Conservation (phyloP, 1,140 invertebrate genomes). For the Episyrphus balteatus region DNA sequence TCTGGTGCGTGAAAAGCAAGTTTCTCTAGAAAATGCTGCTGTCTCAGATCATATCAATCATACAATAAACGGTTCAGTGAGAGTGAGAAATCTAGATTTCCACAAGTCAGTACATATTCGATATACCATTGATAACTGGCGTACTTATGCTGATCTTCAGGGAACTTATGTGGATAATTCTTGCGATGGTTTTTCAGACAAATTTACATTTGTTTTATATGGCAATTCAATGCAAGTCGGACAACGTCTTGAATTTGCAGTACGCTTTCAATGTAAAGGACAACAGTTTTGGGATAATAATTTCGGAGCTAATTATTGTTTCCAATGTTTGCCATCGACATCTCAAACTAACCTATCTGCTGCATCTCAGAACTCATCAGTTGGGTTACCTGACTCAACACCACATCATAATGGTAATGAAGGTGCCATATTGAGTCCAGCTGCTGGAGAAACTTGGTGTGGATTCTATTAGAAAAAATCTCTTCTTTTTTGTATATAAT, state of each 20-base stretch:
- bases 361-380: slow-evolving; percentile 15
- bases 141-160: slow-evolving; percentile 66
- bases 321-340: slow-evolving; percentile 58
- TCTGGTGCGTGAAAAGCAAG: slow-evolving; percentile 54
- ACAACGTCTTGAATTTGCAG: slow-evolving; percentile 66
- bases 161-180: slow-evolving; percentile 77
- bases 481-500: too few relatives aligned
- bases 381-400: background rate
- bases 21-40: slow-evolving; percentile 75
- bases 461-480: too few relatives aligned
- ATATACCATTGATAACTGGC: slow-evolving; percentile 79
- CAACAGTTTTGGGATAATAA: slow-evolving; percentile 88
- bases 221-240: slow-evolving; percentile 60
- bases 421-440: slow-evolving; percentile 28
- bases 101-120: slow-evolving; percentile 82
- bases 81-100: slow-evolving; percentile 83
- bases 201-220: slow-evolving; percentile 68
- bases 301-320: slow-evolving; percentile 69
- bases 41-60: slow-evolving; percentile 58
- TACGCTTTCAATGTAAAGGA: slow-evolving; percentile 71
- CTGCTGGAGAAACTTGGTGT: slow-evolving; percentile 31
- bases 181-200: slow-evolving; percentile 87
- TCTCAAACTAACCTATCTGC: slow-evolving; percentile 18
- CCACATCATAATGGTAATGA: slow-evolving; percentile 12
- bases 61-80: slow-evolving; percentile 72